Base-by-base conservation (phyloP, 2,888 invertebrate genomes). In the Colletes collaris region DNA sequence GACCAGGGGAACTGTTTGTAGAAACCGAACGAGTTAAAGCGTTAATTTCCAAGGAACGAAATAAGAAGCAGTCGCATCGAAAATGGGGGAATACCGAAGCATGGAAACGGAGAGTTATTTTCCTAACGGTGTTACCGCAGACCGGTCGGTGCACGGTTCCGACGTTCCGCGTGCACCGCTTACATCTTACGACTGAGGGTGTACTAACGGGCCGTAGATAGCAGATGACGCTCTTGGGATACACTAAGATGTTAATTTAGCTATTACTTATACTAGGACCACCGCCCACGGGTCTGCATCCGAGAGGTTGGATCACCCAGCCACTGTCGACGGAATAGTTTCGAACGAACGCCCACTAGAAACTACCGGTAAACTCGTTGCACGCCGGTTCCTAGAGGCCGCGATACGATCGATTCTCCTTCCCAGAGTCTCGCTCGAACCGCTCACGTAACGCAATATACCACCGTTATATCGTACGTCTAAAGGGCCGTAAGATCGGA, bases 171-270 rank as follows among this genome's bases (percentile, higher is more conserved):
- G 63, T 19, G 37, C 27, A 60, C 37, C 59, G 76, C 68, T 79
- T 53, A 63, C 79, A 72, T 84, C 83, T 81, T 84, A 76, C 67
- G 72, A 83, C 73, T 80, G 46, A 58, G 55, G 65, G 53, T 71
- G 58, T 60, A 72, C 74, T 78, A 89, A 89, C 86, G 86, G 83
- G 82, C 84, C 89, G 87, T 89, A 90, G 89, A 89, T 89, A 91
- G 89, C 91, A 91, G 91, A 91, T 91, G 92, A 92, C 92, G 91
- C 91, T 91, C 88, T 79, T 65, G 89, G 91, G 90, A 91, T 92
- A 90, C 89, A 89, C 90, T 87, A 89, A 90, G 90, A 92, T 91
- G 91, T 92, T 92, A 92, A 92, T 92, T 91, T 88, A 90, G 89
- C 91, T 91, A 91, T 91, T 92, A 91, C 90, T 92, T 90, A 90